Percentiles rank a stretch among this genome's conserved stretches.
phyloP scores from a whole-genome alignment of 2,888 invertebrate species.

The Sinotaia quadrata region DNA sequence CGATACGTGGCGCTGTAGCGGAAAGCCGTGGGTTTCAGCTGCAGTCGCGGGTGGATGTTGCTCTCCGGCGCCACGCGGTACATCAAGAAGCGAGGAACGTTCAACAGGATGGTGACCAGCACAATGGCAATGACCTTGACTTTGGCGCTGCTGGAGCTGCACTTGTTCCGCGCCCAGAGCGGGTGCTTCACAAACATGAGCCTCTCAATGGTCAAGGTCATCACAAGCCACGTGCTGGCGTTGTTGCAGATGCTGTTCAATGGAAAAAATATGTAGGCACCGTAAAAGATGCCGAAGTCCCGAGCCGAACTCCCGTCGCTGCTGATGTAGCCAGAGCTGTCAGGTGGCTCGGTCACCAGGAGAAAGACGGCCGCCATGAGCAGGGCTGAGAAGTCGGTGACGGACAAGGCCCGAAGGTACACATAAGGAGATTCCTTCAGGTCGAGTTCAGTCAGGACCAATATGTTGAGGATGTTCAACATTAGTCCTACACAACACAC shows the following conservation, averaged over 20 bases:
- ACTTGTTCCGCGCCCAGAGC: slow-evolving; percentile 60
- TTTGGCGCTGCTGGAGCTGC: slow-evolving; percentile 57
- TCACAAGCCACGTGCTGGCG: slow-evolving; percentile 63
- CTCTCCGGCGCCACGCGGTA: slow-evolving; percentile 40
- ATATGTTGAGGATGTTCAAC: slow-evolving; percentile 63
- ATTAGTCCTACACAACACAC: slow-evolving; percentile 66
- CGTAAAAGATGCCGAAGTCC: slow-evolving; percentile 56
- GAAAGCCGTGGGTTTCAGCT: slow-evolving; percentile 52
- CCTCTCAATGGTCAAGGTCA: slow-evolving; percentile 64
- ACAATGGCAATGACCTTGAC: slow-evolving; percentile 52
- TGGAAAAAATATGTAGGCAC: slow-evolving; percentile 60
- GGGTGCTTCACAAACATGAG: slow-evolving; percentile 62
- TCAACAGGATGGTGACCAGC: slow-evolving; percentile 48
- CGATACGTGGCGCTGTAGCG: slow-evolving; percentile 42
- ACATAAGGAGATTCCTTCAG: slow-evolving; percentile 67
- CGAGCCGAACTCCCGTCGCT: slow-evolving; percentile 41
- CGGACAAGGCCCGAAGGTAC: slow-evolving; percentile 63
- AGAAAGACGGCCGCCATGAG: slow-evolving; percentile 54
- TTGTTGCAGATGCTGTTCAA: slow-evolving; percentile 61
- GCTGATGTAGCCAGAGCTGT: slow-evolving; percentile 21
- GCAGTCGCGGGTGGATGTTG: slow-evolving; percentile 12
- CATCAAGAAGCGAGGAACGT: slow-evolving; percentile 61
- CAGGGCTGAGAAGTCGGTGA: slow-evolving; percentile 60
- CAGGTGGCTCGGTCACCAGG: slow-evolving; percentile 24
- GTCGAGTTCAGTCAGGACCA: slow-evolving; percentile 59